Evolutionary conservation across 2,888 invertebrate genomes (phyloP).

Genomic region (Spialia ferax): DNA sequence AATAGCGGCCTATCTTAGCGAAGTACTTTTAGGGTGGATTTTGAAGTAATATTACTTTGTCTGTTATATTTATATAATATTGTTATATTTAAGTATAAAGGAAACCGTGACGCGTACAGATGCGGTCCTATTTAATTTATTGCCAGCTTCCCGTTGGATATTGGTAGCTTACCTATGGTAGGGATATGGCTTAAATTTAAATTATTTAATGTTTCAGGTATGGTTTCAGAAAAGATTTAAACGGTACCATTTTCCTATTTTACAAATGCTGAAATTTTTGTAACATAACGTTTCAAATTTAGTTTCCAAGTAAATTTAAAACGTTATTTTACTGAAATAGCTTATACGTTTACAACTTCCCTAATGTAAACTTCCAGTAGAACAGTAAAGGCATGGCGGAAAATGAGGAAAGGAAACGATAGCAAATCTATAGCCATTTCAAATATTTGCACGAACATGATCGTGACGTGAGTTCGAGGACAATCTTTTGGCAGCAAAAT

Average conservation of each 20-base stretch:
- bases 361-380: conserved; percentile 15
- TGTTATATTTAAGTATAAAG: background rate
- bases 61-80: background rate
- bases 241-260: too few relatives aligned
- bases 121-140: background rate
- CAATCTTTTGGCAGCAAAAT: conserved; percentile 22
- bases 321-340: background rate
- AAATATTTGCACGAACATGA: conserved; percentile 33
- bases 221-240: too few relatives aligned
- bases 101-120: background rate
- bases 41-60: conserved; percentile 11
- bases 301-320: background rate
- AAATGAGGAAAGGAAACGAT: conserved; percentile 27
- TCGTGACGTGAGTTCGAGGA: conserved; percentile 27
- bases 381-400: conserved; percentile 22
- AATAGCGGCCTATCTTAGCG: conserved; percentile 28
- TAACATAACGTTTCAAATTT: background rate
- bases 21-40: conserved; percentile 21
- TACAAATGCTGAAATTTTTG: too few relatives aligned
- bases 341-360: background rate
- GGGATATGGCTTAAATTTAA: too few relatives aligned
- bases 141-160: too few relatives aligned
- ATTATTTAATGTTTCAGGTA: too few relatives aligned
- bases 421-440: conserved; percentile 26
- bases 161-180: too few relatives aligned